phyloP scores from a whole-genome alignment of 2,797 vertebrate genomes.

The Arnoldichthys spilopterus region DNA sequence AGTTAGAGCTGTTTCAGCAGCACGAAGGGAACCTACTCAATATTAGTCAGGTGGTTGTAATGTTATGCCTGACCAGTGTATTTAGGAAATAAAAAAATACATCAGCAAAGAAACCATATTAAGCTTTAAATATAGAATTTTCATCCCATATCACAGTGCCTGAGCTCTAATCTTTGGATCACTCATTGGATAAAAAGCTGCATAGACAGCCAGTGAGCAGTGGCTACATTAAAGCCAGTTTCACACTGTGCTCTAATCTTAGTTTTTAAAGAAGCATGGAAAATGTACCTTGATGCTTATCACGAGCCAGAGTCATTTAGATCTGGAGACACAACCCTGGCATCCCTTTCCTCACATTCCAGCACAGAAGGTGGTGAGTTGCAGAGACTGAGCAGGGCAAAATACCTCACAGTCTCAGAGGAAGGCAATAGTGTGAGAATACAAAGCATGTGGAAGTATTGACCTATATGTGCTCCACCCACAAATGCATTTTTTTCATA shows the following conservation, averaged over 20 bases:
- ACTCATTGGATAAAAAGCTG: conserved; percentile 4
- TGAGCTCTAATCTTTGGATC: background rate
- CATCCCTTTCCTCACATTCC: conserved; percentile 43
- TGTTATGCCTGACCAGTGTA: too few species aligned
- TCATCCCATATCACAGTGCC: too few species aligned
- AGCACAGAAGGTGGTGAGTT: conserved; percentile 38
- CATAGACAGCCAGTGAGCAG: conserved; percentile 22
- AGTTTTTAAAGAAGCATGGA: background rate
- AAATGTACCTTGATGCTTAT: background rate
- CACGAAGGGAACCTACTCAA: too few species aligned
- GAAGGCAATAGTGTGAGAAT: background rate
- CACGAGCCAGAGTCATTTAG: background rate
- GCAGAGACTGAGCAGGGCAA: conserved; percentile 43
- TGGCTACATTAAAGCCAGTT: conserved; percentile 28
- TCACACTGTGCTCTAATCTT: conserved; percentile 29
- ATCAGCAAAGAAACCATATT: background rate
- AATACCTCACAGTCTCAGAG: conserved; percentile 15
- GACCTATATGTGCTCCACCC: background rate
- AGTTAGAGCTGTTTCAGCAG: too few species aligned
- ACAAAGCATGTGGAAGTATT: background rate
- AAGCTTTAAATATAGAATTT: too few species aligned
- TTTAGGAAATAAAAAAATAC: background rate
- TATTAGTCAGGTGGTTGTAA: too few species aligned
- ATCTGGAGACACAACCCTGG: conserved; percentile 1
- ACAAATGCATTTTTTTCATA: background rate